Evolutionary conservation across 2,113 vertebrate species (phyloP), one percentile per base, ranked within the genome.

Genomic region (Panthera leo): DNA sequence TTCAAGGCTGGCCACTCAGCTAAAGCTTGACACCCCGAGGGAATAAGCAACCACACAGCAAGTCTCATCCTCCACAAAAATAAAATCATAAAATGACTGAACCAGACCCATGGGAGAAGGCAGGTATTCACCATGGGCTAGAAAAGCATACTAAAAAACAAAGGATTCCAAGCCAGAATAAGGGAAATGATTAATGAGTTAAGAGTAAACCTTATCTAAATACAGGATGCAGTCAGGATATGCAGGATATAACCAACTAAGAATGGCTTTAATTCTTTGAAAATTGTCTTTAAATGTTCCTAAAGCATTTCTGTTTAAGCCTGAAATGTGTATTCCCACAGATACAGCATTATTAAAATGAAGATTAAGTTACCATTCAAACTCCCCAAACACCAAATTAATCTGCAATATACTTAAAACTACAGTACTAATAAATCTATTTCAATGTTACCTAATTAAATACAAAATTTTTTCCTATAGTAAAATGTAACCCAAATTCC

Each of bases 241-340:
- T 1, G 29, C 34, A 23, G 14, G 73, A 58, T 2, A 31, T 8
- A 90, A 55, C 11, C 14, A 87, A 80, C n/a, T 21, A 70, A 58
- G 51, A 79, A 87, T 18, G 2, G 15, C 68, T 87, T 75, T 53
- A 75, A 39, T 63, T 29, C 51, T 70, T 53, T 45, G 48, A 83
- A 92, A 97, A 83, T 4, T 68, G 45, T 11, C 65, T 71, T 11
- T 53, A 75, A 75, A 76, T 85, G 5, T 68, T 85, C 25, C 70
- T 68, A 92, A 84, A 95, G 53, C 55, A 80, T 67, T 96, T 89
- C 89, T 97, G 61, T 63, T 75, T 51, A 89, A 86, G 51, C 19
- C 34, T 92, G 39, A 85, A 71, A 94, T 95, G 27, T 58, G 61
- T 84, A 96, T 84, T 89, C 31, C 51, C 75, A 88, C 12, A 82